Conservation (phyloP, 2,113 vertebrate genomes). For the Cyanoderma ruficeps region DNA sequence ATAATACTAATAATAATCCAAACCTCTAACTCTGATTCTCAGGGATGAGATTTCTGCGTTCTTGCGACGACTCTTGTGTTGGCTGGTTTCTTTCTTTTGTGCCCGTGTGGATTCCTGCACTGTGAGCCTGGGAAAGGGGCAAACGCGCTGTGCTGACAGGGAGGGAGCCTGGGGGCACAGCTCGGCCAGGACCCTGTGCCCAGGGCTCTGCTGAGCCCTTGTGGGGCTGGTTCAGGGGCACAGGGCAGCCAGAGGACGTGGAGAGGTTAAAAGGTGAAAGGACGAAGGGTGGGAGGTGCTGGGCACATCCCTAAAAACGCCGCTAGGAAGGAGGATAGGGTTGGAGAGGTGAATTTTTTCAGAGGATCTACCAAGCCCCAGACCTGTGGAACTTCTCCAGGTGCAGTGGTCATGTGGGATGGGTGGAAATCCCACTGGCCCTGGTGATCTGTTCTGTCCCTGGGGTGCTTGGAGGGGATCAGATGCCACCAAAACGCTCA, state of each 20-base stretch:
- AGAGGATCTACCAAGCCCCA: neutral
- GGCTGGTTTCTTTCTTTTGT: neutral
- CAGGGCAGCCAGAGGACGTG: fast-evolving
- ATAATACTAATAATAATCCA: neutral
- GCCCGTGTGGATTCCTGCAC: neutral
- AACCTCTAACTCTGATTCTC: conserved; percentile 72
- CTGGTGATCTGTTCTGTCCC: fast-evolving
- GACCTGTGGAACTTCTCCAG: neutral
- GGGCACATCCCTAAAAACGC: neutral
- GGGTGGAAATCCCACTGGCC: neutral
- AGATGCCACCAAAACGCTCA: neutral
- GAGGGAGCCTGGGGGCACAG: neutral
- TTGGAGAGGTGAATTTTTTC: neutral
- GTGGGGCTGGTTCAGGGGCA: neutral
- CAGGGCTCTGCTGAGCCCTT: neutral
- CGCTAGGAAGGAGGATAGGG: neutral
- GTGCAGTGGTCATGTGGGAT: fast-evolving
- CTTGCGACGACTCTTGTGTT: neutral
- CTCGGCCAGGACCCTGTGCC: neutral
- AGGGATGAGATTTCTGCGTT: conserved; percentile 68
- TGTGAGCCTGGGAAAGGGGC: neutral
- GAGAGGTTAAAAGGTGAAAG: neutral
- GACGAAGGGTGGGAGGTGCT: neutral
- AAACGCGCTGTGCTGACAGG: fast-evolving
- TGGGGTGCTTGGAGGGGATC: neutral